Evolutionary conservation across 2,797 vertebrate genomes (phyloP), one percentile per base, ranked within the genome.

Genomic region (Micromesistius poutassou): DNA sequence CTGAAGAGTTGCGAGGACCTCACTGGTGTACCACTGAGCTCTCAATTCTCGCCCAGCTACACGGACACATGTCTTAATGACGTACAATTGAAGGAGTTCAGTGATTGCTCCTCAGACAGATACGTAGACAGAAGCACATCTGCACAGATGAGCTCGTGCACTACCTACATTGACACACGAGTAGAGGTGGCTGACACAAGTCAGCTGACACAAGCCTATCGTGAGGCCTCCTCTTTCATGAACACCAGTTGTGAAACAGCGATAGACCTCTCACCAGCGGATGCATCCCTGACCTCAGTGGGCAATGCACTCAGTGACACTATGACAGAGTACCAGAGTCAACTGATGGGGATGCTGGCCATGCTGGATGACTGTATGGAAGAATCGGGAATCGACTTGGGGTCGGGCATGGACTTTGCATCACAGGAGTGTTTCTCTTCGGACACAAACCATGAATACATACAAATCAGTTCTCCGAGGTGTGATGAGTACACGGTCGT

Each of bases 331-430:
- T 87, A 94, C 81, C 33, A 92, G 88, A 83, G 91, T 87, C 71
- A 94, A 85, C 82, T 93, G 85, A 9, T 88, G 83, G 89, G 88
- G 12, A 91, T 93, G 90, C 76, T 93, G 76, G 92, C 94, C 81
- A 93, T 96, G 77, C 91, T 96, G 85, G 96, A 96, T 83, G 93
- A 78, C 91, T 95, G 77, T 87, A 94, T 73, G 22, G 90, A 85
- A 38, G 90, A 91, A 38, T 55, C 80, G 2, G 85, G 79, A 55
- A 89, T 91, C 84, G 94, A 95, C 83, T 95, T 95, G 62, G 62
- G 62, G 62, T 68, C 62, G 12, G 62, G 80, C 66, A 89, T 91
- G 88, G 94, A 95, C 83, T 95, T 95, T 13, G 94, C 96, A 84
- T 93, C 89, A 12, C 91, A 95, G 31, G 90, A 95, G 82, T 93